phyloP scores from a whole-genome alignment of 2,888 invertebrate genomes.

The Phalera bucephala region DNA sequence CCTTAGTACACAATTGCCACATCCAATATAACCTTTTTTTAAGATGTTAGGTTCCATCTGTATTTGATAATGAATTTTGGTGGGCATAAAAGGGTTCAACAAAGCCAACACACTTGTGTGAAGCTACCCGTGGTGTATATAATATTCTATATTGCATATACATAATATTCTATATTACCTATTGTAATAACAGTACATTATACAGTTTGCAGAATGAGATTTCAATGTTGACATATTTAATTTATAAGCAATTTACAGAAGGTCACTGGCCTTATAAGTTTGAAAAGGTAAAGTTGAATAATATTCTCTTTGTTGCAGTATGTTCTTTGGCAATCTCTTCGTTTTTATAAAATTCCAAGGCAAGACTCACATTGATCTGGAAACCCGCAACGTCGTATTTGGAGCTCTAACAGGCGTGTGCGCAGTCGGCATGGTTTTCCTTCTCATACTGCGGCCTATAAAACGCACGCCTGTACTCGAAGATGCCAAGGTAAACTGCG shows the following conservation, averaged over 20 bases:
- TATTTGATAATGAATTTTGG: too few relatives aligned
- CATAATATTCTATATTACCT: too few relatives aligned
- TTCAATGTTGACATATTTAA: not conserved
- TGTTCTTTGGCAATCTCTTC: slow-evolving; percentile 97
- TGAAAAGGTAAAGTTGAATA: too few relatives aligned
- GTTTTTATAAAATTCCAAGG: slow-evolving; percentile 96
- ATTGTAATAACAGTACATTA: too few relatives aligned
- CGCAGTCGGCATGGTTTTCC: slow-evolving; percentile 87
- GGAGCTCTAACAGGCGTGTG: slow-evolving; percentile 89
- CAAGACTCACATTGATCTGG: slow-evolving; percentile 86
- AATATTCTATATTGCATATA: too few relatives aligned
- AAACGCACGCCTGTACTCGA: slow-evolving; percentile 62
- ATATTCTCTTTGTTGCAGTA: slow-evolving; percentile 86
- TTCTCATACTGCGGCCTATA: slow-evolving; percentile 84
- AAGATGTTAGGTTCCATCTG: too few relatives aligned
- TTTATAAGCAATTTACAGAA: not conserved
- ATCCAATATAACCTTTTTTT: too few relatives aligned
- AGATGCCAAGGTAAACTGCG: slow-evolving; percentile 64
- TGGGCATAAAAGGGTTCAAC: too few relatives aligned
- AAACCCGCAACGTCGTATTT: slow-evolving; percentile 90
- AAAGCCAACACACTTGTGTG: too few relatives aligned
- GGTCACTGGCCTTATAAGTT: slow-evolving; percentile 2
- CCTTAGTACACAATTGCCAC: too few relatives aligned
- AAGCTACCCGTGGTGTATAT: too few relatives aligned
- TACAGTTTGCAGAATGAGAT: too few relatives aligned